phyloP scores from a whole-genome alignment of 2,888 invertebrate species.

The Andricus curvator region DNA sequence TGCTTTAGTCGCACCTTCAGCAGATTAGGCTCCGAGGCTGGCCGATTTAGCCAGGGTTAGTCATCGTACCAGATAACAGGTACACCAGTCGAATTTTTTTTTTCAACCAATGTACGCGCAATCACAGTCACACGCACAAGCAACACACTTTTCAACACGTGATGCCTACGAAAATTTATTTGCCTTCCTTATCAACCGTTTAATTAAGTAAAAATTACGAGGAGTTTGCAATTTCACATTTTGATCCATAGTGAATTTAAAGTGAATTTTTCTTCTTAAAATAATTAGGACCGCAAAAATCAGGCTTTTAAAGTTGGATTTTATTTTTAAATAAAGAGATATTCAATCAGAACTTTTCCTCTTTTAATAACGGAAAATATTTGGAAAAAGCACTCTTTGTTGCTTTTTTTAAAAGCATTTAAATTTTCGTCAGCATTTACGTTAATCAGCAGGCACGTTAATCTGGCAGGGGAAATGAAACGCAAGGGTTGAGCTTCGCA shows the following conservation, averaged over 20 bases:
- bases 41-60: conserved; percentile 78
- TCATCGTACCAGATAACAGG: conserved; percentile 66
- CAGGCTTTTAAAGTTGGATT: no score
- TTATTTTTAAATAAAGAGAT: no score
- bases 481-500: conserved; percentile 29
- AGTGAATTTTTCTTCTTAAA: no score
- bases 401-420: neutral
- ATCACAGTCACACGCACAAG: conserved; percentile 45
- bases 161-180: conserved; percentile 4
- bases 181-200: neutral
- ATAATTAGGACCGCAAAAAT: no score
- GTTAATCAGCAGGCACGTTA: conserved; percentile 28
- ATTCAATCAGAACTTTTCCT: neutral
- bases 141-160: conserved; percentile 37
- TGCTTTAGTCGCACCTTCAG: conserved; percentile 95
- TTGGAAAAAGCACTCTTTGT: neutral
- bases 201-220: neutral
- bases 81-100: conserved; percentile 46
- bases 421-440: conserved; percentile 17
- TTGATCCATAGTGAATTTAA: no score
- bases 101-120: conserved; percentile 49
- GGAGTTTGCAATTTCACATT: no score
- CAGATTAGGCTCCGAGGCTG: conserved; percentile 98
- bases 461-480: conserved; percentile 15
- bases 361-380: neutral